Percentiles rank a stretch among this genome's conserved stretches.
These are phyloP conservation scores for Engystomops pustulosus DNA, from an alignment of 2,113 vertebrate genomes.

Conservation along the genomic window DNA sequence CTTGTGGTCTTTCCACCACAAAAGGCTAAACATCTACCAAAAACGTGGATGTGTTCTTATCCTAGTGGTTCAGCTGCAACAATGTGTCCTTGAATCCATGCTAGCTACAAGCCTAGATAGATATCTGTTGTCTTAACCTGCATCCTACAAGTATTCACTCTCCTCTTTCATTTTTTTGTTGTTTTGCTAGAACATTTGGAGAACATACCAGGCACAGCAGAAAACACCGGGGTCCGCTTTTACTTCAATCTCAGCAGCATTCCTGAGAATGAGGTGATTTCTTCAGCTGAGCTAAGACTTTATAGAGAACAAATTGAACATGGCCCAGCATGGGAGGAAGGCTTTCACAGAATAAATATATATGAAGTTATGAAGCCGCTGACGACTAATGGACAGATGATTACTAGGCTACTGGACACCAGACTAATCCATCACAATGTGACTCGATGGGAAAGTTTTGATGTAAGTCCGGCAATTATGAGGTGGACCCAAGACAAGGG, in stretches of 20 bases:
- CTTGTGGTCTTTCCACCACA: constrained; percentile 1
- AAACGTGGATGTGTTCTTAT: not conserved
- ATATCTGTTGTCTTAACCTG: not conserved
- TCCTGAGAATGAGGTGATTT: constrained; percentile 92
- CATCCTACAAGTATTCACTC: not conserved
- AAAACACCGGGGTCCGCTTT: constrained; percentile 80
- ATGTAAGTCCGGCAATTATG: constrained; percentile 94
- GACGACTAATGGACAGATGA: constrained; percentile 76
- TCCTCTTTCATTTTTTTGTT: constrained; percentile 24
- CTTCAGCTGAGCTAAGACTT: constrained; percentile 91
- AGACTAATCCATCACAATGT: constrained; percentile 90
- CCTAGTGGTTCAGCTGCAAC: not conserved
- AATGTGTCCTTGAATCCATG: not conserved
- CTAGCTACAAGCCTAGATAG: not conserved
- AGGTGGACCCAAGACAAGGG: constrained; percentile 91
- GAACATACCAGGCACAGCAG: constrained; percentile 74
- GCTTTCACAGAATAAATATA: constrained; percentile 94
- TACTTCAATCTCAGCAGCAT: constrained; percentile 98
- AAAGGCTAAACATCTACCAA: not conserved
- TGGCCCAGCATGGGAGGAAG: constrained; percentile 69
- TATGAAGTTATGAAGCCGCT: constrained; percentile 94
- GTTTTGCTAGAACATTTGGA: constrained; percentile 88
- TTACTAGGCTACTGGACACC: constrained; percentile 94
- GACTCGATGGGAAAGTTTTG: constrained; percentile 94
- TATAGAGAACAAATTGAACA: constrained; percentile 88